phyloP scores from a whole-genome alignment of 1,140 invertebrate genomes.

The Tetramorium simillimum region DNA sequence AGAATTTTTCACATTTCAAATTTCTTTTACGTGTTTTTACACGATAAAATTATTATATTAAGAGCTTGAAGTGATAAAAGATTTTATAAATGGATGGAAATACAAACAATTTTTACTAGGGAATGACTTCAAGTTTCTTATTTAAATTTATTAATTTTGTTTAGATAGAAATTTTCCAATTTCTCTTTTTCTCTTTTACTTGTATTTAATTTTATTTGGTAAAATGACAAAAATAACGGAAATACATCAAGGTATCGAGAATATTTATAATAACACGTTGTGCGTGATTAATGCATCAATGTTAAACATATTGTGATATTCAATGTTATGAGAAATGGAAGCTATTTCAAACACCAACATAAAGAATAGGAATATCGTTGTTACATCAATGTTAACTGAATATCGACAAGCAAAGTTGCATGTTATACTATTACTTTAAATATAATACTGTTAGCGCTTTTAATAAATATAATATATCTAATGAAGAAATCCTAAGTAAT shows the following conservation, averaged over 20 bases:
- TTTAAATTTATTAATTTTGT: background rate
- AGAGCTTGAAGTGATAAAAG: too few relatives aligned
- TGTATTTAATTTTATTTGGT: background rate
- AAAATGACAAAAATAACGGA: background rate
- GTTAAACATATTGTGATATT: constrained; percentile 23
- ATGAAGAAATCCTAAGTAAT: background rate
- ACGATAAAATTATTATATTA: background rate
- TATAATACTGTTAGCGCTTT: background rate
- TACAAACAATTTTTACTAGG: too few relatives aligned
- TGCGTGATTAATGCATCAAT: constrained; percentile 9
- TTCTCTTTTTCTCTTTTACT: background rate
- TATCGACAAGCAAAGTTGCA: background rate
- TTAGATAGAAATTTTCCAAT: background rate
- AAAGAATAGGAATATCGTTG: constrained; percentile 13
- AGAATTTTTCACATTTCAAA: background rate
- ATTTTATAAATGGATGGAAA: too few relatives aligned
- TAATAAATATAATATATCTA: background rate
- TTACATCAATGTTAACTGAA: background rate
- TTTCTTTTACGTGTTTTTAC: background rate
- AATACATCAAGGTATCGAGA: background rate
- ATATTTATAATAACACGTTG: background rate
- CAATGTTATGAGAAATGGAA: background rate
- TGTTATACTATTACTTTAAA: background rate
- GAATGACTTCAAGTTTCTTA: background rate
- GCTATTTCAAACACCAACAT: constrained; percentile 1